phyloP scores from a whole-genome alignment of 1,140 invertebrate genomes.

The Portunus trituberculatus region DNA sequence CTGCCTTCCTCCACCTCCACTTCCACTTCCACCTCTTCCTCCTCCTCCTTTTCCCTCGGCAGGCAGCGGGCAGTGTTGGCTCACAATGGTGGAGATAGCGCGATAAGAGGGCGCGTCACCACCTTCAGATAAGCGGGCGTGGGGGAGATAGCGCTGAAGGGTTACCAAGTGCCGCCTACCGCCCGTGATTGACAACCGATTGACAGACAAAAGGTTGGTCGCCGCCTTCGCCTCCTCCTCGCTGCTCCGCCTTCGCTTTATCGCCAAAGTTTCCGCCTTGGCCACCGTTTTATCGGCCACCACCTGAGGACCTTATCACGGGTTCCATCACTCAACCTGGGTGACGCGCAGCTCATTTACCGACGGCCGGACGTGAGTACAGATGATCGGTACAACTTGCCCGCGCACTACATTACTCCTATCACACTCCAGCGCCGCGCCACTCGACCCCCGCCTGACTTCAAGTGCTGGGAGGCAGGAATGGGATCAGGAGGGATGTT shows the following conservation, averaged over 20 bases:
- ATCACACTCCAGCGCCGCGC: no score
- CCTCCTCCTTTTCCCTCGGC: not conserved
- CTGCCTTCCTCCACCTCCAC: no score
- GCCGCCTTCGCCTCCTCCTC: conserved; percentile 41
- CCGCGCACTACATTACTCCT: no score
- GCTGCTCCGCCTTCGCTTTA: conserved; percentile 30
- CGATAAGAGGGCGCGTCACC: conserved; percentile 67
- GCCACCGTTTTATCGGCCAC: conserved; percentile 49
- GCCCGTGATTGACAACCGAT: conserved; percentile 71
- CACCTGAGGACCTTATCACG: conserved; percentile 60
- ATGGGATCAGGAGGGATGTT: no score
- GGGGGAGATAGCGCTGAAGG: conserved; percentile 73
- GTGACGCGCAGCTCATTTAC: conserved; percentile 15
- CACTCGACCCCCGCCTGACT: no score
- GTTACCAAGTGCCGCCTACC: conserved; percentile 67
- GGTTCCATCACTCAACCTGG: conserved; percentile 42
- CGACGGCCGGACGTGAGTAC: not conserved
- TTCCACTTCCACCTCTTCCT: no score
- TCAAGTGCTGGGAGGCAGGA: no score
- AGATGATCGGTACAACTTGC: not conserved
- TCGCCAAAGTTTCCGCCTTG: conserved; percentile 54
- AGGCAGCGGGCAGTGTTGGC: conserved; percentile 51
- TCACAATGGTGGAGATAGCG: conserved; percentile 62
- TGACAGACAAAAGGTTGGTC: conserved; percentile 67
- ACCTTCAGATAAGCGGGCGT: conserved; percentile 69